phyloP scores from a whole-genome alignment of 1,140 invertebrate species.

The Rhynchophorus ferrugineus region DNA sequence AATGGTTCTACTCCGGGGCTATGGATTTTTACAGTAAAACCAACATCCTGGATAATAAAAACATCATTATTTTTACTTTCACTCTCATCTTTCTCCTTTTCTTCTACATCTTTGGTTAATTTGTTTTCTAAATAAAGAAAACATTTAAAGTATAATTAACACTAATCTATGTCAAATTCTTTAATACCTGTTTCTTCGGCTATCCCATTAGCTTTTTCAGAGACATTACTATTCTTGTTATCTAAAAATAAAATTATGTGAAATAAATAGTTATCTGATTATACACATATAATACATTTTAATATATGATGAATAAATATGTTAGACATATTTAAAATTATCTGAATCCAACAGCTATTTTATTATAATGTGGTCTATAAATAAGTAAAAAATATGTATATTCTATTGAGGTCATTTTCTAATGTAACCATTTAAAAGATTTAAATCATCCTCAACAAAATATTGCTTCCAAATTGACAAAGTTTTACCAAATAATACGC shows the following conservation, averaged over 20 bases:
- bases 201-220: constrained; percentile 1
- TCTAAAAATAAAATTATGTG: neutral
- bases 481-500: too few species aligned
- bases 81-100: constrained; percentile 48
- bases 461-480: too few species aligned
- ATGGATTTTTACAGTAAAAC: constrained; percentile 86
- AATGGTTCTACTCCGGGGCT: constrained; percentile 83
- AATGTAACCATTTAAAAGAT: too few species aligned
- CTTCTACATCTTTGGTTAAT: constrained; percentile 38
- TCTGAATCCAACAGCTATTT: neutral
- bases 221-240: neutral
- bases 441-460: too few species aligned
- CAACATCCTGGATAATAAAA: constrained; percentile 88
- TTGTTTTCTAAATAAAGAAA: constrained; percentile 27
- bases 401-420: too few species aligned
- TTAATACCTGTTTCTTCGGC: constrained; percentile 1
- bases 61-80: constrained; percentile 65
- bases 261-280: neutral
- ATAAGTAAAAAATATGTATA: too few species aligned
- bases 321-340: neutral
- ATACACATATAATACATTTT: neutral
- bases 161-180: neutral
- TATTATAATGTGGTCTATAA: too few species aligned
- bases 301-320: constrained; percentile 1
- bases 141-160: neutral